phyloP scores from a whole-genome alignment of 1,140 invertebrate genomes.

The Aphidius ervi region DNA sequence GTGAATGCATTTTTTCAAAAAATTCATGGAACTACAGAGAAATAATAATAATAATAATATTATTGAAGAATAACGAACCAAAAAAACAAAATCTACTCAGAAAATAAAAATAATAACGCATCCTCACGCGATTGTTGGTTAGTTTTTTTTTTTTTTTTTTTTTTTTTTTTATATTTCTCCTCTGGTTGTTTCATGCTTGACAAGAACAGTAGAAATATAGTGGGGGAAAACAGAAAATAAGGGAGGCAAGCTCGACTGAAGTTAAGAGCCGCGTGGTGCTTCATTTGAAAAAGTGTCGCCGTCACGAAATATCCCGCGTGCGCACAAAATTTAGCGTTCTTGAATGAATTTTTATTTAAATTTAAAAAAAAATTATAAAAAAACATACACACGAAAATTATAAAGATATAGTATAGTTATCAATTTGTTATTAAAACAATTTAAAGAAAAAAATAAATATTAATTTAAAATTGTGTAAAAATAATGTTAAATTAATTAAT shows the following conservation, averaged over 20 bases:
- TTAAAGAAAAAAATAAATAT: too few relatives aligned
- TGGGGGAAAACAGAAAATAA: neutral
- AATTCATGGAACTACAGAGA: too few relatives aligned
- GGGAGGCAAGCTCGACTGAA: neutral
- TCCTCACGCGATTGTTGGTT: constrained; percentile 8
- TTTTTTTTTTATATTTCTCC: neutral
- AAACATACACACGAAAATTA: too few relatives aligned
- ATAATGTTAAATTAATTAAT: too few relatives aligned
- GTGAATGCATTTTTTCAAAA: too few relatives aligned
- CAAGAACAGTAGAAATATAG: neutral
- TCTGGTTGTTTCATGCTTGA: neutral
- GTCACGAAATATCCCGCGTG: constrained; percentile 3
- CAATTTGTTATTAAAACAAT: too few relatives aligned
- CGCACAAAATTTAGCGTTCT: neutral
- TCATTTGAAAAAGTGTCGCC: constrained; percentile 17
- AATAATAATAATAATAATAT: neutral
- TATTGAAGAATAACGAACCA: neutral
- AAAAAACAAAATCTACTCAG: too few relatives aligned
- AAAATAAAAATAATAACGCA: neutral
- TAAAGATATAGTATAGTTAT: too few relatives aligned
- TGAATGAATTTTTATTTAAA: neutral
- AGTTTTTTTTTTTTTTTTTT: neutral
- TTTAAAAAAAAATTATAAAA: neutral
- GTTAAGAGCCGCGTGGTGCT: constrained; percentile 12
- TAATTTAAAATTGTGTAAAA: too few relatives aligned